Evolutionary conservation across 92 coral and sea anemone species (phyloP).

Genomic region (Zoanthus sansibaricus): DNA sequence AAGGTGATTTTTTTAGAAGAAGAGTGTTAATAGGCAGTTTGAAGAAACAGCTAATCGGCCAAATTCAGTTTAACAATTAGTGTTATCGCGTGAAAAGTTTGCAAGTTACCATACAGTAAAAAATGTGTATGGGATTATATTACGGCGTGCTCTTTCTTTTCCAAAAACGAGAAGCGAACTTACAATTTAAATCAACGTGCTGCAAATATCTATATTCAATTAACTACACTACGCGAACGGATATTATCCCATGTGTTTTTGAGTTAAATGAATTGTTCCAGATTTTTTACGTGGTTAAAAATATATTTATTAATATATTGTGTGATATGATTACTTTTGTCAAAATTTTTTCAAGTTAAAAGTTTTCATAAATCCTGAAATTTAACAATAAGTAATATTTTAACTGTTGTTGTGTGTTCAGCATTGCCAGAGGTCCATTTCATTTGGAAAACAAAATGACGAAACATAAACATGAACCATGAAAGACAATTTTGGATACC

Average conservation of each 20-base stretch:
- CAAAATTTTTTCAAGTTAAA: not conserved
- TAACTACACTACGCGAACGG: not conserved
- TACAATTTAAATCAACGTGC: not conserved
- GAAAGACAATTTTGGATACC: too few species aligned
- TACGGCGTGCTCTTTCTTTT: not conserved
- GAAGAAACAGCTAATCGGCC: not conserved
- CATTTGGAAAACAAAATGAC: not conserved
- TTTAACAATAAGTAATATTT: not conserved
- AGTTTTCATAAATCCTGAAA: not conserved
- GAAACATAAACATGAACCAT: too few species aligned
- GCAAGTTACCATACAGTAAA: too few species aligned
- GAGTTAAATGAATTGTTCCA: not conserved
- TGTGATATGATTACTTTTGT: not conserved
- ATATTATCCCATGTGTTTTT: not conserved
- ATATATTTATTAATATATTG: not conserved
- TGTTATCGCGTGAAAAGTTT: too few species aligned
- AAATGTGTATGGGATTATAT: not conserved
- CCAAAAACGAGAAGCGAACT: not conserved
- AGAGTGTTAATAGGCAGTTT: too few species aligned
- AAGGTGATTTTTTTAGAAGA: too few species aligned
- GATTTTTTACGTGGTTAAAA: not conserved
- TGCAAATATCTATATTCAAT: not conserved
- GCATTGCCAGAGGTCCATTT: not conserved
- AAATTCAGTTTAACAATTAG: not conserved
- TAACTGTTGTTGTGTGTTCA: not conserved